Percentiles rank a stretch among this genome's conserved stretches.
phyloP scores from a whole-genome alignment of 2,113 vertebrate species.

The Paracanthobrama guichenoti region DNA sequence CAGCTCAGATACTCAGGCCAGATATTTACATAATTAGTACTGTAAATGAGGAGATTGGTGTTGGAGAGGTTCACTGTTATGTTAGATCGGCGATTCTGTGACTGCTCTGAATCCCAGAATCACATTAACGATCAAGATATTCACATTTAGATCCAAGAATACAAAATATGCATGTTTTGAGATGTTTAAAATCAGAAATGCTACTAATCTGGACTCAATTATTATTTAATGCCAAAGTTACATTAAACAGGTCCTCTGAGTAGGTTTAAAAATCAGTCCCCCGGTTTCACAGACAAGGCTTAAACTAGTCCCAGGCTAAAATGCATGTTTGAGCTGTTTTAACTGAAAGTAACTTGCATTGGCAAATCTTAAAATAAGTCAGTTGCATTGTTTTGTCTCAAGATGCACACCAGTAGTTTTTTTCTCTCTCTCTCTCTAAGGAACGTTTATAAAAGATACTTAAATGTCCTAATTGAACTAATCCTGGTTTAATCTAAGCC shows the following conservation, averaged over 20 bases:
- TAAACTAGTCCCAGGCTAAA: no score
- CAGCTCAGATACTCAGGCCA: slow-evolving; percentile 61
- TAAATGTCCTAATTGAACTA: no score
- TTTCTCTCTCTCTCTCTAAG: no score
- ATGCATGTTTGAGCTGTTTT: no score
- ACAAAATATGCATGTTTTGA: background rate
- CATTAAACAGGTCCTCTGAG: background rate
- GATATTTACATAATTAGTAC: slow-evolving; percentile 78
- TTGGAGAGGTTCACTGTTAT: slow-evolving; percentile 49
- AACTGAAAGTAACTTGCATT: no score
- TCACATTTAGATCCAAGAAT: background rate
- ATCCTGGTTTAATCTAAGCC: no score
- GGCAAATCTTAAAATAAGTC: no score
- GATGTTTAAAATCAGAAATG: background rate
- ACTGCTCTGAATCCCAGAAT: background rate
- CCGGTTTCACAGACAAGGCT: no score
- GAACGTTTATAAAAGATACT: no score
- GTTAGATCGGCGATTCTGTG: slow-evolving; percentile 22
- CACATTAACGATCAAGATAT: slow-evolving; percentile 2
- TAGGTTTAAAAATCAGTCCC: background rate
- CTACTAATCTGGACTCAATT: background rate
- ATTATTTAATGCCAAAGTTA: slow-evolving; percentile 60
- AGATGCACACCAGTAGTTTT: no score
- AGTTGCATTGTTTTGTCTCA: no score
- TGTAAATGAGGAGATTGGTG: slow-evolving; percentile 73